phyloP scores from a whole-genome alignment of 2,113 vertebrate genomes.

The Strix aluco region DNA sequence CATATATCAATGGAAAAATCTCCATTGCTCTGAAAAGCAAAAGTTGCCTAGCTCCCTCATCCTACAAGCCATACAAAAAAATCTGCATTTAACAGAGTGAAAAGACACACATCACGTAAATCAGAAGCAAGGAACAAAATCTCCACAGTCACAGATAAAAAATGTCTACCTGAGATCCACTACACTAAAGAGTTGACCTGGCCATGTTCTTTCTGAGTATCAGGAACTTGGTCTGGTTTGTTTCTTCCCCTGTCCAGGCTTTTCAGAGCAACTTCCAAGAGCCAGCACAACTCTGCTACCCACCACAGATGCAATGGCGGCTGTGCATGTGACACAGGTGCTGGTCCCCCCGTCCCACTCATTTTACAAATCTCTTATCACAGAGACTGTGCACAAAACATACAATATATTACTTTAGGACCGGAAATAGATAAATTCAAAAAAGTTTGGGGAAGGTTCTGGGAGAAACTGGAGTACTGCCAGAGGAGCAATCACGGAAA shows the following conservation, averaged over 20 bases:
- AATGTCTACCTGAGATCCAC: background rate
- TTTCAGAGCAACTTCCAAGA: background rate
- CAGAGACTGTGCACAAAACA: background rate
- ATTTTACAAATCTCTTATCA: background rate
- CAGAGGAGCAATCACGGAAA: background rate
- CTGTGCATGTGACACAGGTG: accelerated
- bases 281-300: background rate
- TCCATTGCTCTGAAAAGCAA: background rate
- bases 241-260: background rate
- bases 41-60: background rate
- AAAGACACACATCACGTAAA: accelerated
- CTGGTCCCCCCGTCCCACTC: background rate
- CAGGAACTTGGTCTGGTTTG: background rate
- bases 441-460: background rate
- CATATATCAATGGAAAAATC: background rate
- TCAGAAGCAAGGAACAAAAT: background rate
- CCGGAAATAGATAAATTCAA: background rate
- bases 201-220: background rate
- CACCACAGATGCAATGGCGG: accelerated
- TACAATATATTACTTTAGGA: too few species aligned
- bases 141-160: background rate
- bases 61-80: background rate
- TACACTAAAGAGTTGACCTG: background rate
- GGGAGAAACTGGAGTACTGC: background rate
- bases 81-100: background rate